Conservation (phyloP, 1,140 invertebrate genomes). For the Protaetia brevitarsis region DNA sequence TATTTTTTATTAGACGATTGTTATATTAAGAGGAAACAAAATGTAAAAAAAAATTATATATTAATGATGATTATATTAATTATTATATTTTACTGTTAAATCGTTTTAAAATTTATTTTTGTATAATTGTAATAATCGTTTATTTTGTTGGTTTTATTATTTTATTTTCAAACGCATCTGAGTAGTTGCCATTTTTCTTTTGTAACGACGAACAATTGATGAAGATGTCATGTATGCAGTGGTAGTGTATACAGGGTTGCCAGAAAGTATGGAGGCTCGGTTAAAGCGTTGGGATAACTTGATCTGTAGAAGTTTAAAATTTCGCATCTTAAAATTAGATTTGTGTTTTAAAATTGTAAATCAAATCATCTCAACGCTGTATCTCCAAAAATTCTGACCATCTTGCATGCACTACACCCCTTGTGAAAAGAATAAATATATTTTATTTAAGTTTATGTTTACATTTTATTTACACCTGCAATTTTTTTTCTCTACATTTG, state of each 20-base stretch:
- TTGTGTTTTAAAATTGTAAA: no score
- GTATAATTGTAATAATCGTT: neutral
- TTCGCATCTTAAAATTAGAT: no score
- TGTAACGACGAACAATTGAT: no score
- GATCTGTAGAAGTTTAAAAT: no score
- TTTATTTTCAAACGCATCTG: neutral
- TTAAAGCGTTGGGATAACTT: no score
- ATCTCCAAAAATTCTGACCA: no score
- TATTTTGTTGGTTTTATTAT: neutral
- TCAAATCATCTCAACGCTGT: no score
- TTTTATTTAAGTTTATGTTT: neutral
- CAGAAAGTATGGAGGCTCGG: no score
- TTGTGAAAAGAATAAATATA: conserved; percentile 10
- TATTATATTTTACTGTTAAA: conserved; percentile 9
- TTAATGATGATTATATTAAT: neutral
- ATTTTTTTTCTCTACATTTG: neutral
- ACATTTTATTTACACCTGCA: neutral
- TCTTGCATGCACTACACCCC: no score
- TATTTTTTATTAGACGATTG: conserved; percentile 6
- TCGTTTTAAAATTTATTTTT: conserved; percentile 7
- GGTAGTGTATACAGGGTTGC: no score
- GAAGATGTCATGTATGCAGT: no score
- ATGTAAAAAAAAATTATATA: conserved; percentile 4
- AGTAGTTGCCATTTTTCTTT: neutral
- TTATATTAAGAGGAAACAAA: neutral